Evolutionary conservation across 2,888 invertebrate genomes (phyloP).

Genomic region (Lasioglossum lativentre): DNA sequence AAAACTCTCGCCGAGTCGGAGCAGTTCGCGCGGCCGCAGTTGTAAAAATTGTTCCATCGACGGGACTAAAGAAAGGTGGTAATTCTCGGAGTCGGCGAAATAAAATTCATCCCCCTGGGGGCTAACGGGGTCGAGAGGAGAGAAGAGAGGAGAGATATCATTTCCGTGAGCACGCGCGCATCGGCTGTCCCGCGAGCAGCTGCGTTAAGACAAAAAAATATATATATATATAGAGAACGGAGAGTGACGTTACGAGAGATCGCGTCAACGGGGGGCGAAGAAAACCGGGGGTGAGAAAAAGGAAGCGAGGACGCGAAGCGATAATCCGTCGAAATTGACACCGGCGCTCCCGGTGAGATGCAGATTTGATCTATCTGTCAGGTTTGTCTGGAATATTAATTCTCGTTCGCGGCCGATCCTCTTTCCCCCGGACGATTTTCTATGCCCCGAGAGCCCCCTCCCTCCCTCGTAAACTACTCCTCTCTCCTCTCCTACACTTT

Average conservation of each 20-base stretch:
- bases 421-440: conserved; percentile 65
- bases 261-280: background rate
- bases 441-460: conserved; percentile 58
- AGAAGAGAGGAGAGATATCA: background rate
- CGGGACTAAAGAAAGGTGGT: background rate
- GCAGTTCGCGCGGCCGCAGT: background rate
- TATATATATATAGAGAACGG: background rate
- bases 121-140: background rate
- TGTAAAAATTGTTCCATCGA: background rate
- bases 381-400: conserved; percentile 84
- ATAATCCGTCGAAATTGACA: conserved; percentile 83
- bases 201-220: conserved; percentile 3
- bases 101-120: conserved; percentile 5
- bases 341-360: conserved; percentile 78
- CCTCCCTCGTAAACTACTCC: conserved; percentile 33
- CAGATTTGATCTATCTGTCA: conserved; percentile 84
- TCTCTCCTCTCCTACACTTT: conserved; percentile 29
- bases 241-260: conserved; percentile 22
- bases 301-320: conserved; percentile 50
- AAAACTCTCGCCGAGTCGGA: background rate
- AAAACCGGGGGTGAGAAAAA: conserved; percentile 19
- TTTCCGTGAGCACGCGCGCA: background rate
- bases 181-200: background rate
- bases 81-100: background rate
- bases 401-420: conserved; percentile 70